Conservation (phyloP, 2,113 vertebrate species). For the Girardinichthys multiradiatus region DNA sequence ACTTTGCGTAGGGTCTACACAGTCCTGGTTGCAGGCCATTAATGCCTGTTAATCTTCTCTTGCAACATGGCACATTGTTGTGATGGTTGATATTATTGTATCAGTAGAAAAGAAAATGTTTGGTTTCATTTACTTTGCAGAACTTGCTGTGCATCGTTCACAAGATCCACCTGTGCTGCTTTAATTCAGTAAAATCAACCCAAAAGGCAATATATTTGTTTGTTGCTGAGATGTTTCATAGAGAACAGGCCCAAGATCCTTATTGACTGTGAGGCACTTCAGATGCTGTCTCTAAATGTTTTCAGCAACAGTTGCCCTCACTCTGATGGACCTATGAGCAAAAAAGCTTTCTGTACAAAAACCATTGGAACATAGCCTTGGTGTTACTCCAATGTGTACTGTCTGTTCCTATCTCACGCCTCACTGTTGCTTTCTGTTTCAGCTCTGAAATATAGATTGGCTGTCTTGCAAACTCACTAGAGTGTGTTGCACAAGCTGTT, state of each 20-base stretch:
- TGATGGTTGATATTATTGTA: too few relatives aligned
- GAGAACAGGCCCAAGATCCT: neutral
- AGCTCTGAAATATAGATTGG: slow-evolving; percentile 53
- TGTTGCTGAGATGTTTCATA: neutral
- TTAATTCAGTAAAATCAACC: neutral
- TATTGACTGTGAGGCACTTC: neutral
- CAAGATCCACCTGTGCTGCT: neutral
- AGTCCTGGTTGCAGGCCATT: too few relatives aligned
- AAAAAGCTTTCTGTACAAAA: slow-evolving; percentile 12
- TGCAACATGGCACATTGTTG: too few relatives aligned
- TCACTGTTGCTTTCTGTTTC: slow-evolving; percentile 38
- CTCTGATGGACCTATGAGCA: neutral
- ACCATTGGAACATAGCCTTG: slow-evolving; percentile 6
- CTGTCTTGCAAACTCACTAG: slow-evolving; percentile 22
- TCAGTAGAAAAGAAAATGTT: too few relatives aligned
- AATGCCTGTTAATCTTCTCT: too few relatives aligned
- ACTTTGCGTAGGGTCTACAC: too few relatives aligned
- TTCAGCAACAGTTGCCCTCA: neutral
- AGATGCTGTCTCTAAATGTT: neutral
- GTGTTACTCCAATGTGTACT: slow-evolving; percentile 34
- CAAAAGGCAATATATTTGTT: neutral
- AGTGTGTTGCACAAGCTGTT: slow-evolving; percentile 44
- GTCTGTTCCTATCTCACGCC: slow-evolving; percentile 55
- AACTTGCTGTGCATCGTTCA: neutral
- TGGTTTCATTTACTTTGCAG: too few relatives aligned